Base-by-base conservation (phyloP, 92 coral and sea anemone species). In the Parazoanthus swiftii region DNA sequence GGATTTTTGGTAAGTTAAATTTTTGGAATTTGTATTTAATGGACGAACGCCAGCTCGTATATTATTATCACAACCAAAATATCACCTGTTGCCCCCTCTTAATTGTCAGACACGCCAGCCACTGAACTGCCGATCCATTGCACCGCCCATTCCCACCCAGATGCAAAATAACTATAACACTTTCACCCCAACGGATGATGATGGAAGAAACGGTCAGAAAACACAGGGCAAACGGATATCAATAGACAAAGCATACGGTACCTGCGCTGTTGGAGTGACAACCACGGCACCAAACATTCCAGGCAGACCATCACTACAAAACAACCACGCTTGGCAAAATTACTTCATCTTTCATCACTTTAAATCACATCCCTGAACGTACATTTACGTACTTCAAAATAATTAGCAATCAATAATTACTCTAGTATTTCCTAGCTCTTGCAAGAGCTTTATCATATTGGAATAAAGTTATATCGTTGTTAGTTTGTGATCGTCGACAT, bases 251-350 rank as follows among this genome's bases (percentile, higher is more conserved):
- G 3, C 43, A n/a, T 29, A 6, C 80, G n/a, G 51, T 88, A 95
- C 98, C 98, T 93, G 90, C 50, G 92, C 80, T 23, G 85, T 89
- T 23, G 98, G 92, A 0, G 94, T 95, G 6, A 95, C 98, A 37
- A 95, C 95, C 14, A 95, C 94, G 9, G 98, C 98, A n/a, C 98
- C 98, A 85, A 91, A 93, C 7, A 90, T 88, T 35, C 92, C 87
- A 33, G 95, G 95, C 43, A 93, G 42, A 23, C 88, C 95, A 76
- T 66, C 87, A 92, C 98, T 95, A 63, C 51, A 54, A 43, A 72
- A 88, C 76, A 85, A 14, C 81, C 56, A 36, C 38, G 82, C 3
- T 58, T 11, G 56, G 29, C 8, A 58, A 23, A 15, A 65, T 35
- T 74, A 48, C 50, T 70, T n/a, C 11, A 76, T 82, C 44, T 56